Base-by-base conservation (phyloP, 64 coral and sea anemone species). In the Stichodactyla helianthus region DNA sequence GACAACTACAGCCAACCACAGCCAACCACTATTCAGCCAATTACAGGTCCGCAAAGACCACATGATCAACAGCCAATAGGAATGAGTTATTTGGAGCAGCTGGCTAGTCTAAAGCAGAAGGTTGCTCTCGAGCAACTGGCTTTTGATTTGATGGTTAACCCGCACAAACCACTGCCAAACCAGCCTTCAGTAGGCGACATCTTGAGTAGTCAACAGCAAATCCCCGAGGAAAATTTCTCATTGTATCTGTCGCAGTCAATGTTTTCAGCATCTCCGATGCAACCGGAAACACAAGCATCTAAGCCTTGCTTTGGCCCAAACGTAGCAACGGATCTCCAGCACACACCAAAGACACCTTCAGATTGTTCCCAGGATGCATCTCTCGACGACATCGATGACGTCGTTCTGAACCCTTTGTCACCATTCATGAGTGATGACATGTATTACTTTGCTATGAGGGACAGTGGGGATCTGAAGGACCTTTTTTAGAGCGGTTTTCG, bases 381-480 rank as follows among this genome's bases (percentile, higher is more conserved):
- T 52, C 50, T 80, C 15, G 77, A 80, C 52, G 77, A 80, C 25
- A 80, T 80, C 50, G 77, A 80, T 54, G 44, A 80, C 52, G 77
- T 19, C 77, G 18, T n/a, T 7, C n/a, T 80, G 25, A 80, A 19
- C n/a, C 77, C 77, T 19, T 50, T 80, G 16, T 80, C 77, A 6
- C 77, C 77, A 6, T 50, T 80, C 52, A 80, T 80, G 77, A 80
- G 77, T 17, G 77, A 80, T 19, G 77, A 80, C 44, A 80, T 80
- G 77, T 80, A 80, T 80, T 52, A 80, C 52, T 80, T 26, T 80
- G 77, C 77, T 7, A 80, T 80, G 77, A 80, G 35, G 17, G 77
- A 80, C 51, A 54, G 77, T 50, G 44, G 52, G 18, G 77, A 8
- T 6, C 35, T 80, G 16, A 27, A 80, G 6, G 52, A 80, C 1